A percentile compares a stretch with the other conserved stretches of the same genome.
These are phyloP conservation scores for Melangyna quadrimaculata DNA, from an alignment of 2,888 invertebrate species.

Conservation along the genomic window DNA sequence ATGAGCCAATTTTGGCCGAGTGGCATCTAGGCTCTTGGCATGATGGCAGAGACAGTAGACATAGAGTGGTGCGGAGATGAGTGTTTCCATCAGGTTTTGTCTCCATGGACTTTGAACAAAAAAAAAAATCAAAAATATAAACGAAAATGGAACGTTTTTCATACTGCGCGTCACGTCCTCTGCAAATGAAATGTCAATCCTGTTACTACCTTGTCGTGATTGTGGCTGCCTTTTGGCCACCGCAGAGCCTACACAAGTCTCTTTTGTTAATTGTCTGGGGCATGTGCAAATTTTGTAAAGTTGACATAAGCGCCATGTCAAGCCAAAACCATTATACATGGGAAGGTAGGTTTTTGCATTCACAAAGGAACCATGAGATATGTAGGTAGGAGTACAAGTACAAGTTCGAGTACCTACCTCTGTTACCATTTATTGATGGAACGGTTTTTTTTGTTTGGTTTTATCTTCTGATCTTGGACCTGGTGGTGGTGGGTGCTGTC, in stretches of 20 bases:
- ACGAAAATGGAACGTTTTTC: conserved; percentile 55
- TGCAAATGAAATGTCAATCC: conserved; percentile 65
- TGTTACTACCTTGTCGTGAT: conserved; percentile 56
- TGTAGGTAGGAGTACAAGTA: no score
- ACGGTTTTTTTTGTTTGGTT: background rate
- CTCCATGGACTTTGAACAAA: conserved; percentile 14
- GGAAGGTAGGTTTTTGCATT: no score
- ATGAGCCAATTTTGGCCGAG: conserved; percentile 63
- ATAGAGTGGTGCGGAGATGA: conserved; percentile 7
- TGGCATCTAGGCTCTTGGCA: conserved; percentile 16
- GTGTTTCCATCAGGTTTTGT: conserved; percentile 43
- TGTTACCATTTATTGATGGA: background rate
- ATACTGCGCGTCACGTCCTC: conserved; percentile 62
- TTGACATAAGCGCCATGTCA: conserved; percentile 53
- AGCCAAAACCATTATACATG: background rate
- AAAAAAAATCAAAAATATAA: conserved; percentile 8
- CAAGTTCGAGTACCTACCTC: background rate
- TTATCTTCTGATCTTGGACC: background rate
- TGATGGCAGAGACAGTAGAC: background rate
- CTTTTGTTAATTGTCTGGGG: conserved; percentile 62
- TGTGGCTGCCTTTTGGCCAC: conserved; percentile 32
- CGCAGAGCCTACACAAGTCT: conserved; percentile 24
- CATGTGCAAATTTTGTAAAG: conserved; percentile 49
- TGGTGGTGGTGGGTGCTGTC: background rate
- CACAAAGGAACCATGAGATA: background rate